Conservation (phyloP, 2,113 vertebrate genomes). For the Xiphophorus maculatus region DNA sequence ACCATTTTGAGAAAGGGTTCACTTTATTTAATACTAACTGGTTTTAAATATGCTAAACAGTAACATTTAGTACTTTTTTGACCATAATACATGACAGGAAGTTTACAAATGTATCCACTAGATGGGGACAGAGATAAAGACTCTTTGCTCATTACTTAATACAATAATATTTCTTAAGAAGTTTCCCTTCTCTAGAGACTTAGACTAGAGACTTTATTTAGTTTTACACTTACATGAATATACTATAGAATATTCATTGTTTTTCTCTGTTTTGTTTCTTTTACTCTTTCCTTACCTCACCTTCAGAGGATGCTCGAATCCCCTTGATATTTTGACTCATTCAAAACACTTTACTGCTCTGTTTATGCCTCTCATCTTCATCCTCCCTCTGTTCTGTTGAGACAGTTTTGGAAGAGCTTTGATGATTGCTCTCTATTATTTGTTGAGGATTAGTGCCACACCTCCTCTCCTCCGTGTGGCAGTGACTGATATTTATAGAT, state of each 20-base stretch:
- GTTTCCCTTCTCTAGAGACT: background rate
- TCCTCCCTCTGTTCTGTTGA: background rate
- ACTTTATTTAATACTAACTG: background rate
- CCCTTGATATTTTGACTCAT: conserved; percentile 11
- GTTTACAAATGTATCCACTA: conserved; percentile 54
- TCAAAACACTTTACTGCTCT: background rate
- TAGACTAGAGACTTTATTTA: background rate
- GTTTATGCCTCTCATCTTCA: background rate
- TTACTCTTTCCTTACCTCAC: background rate
- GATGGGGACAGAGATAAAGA: conserved; percentile 68
- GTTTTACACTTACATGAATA: background rate
- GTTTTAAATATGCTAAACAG: background rate
- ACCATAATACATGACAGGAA: background rate
- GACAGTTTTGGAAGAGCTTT: conserved; percentile 14
- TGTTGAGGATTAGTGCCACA: conserved; percentile 36
- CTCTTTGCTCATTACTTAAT: background rate
- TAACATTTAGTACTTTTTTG: background rate
- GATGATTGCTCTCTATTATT: conserved; percentile 30
- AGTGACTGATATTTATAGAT: conserved; percentile 30
- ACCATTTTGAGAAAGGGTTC: background rate
- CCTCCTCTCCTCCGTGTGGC: conserved; percentile 23
- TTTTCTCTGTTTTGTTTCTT: conserved; percentile 2
- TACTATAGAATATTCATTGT: background rate
- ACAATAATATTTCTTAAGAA: background rate
- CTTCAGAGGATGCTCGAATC: background rate